Evolutionary conservation across 2,113 vertebrate species (phyloP).

Genomic region (Malurus cyaneus): DNA sequence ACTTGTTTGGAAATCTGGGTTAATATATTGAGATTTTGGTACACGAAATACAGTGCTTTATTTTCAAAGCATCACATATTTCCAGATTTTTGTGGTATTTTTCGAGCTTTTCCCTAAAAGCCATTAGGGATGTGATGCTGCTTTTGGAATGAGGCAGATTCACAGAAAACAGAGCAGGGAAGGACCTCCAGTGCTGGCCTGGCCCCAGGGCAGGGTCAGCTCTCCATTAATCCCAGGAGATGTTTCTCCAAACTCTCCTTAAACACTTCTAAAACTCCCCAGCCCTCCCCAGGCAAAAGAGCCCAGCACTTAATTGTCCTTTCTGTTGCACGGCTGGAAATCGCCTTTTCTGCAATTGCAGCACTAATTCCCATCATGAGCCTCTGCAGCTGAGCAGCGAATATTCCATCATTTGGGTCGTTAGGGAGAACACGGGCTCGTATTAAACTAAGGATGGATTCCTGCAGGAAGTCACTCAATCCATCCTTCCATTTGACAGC

Average conservation of each 20-base stretch:
- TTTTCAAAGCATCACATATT: fast-evolving
- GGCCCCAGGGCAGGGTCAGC: not conserved
- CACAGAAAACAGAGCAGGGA: not conserved
- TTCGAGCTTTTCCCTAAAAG: not conserved
- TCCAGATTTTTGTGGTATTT: not conserved
- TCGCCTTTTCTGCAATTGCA: not conserved
- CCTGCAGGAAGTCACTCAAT: slow-evolving; percentile 39
- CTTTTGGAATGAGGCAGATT: not conserved
- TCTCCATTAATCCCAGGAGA: not conserved
- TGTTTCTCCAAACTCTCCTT: not conserved
- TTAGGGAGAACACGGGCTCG: slow-evolving; percentile 31
- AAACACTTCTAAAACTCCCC: not conserved
- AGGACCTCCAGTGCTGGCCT: not conserved
- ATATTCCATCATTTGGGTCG: slow-evolving; percentile 29
- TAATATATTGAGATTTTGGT: not conserved
- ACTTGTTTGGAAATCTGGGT: not conserved
- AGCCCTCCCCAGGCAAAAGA: not conserved
- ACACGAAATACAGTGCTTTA: not conserved
- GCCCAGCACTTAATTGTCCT: not conserved
- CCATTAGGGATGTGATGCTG: fast-evolving
- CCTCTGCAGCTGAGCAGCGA: not conserved
- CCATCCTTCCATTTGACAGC: slow-evolving; percentile 30
- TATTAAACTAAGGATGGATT: slow-evolving; percentile 32
- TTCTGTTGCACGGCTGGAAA: not conserved
- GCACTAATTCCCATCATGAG: slow-evolving; percentile 23